Conservation (phyloP, 2,888 invertebrate species). For the Thymelicus sylvestris region DNA sequence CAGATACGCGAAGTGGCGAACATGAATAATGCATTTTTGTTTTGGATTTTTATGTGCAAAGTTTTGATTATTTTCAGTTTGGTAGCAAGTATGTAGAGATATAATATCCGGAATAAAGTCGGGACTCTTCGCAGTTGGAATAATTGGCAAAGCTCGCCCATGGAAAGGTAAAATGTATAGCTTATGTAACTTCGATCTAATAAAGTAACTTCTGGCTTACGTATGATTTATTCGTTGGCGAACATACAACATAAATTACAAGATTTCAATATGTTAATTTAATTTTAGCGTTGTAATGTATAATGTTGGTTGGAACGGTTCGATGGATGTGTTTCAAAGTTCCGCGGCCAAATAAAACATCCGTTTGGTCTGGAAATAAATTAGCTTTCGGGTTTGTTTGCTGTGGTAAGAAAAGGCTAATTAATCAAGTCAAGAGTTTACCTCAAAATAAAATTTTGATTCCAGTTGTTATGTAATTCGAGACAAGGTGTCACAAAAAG, state of each 20-base stretch:
- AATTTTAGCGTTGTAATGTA: conserved; percentile 22
- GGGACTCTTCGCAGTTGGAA: conserved; percentile 63
- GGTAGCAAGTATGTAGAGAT: conserved; percentile 71
- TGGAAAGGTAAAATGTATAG: conserved; percentile 54
- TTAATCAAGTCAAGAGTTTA: conserved; percentile 10
- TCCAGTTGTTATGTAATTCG: not conserved
- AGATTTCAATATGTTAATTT: conserved; percentile 31
- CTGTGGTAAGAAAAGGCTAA: conserved; percentile 1
- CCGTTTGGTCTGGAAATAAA: conserved; percentile 17
- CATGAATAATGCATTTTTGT: conserved; percentile 85
- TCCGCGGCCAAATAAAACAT: conserved; percentile 32
- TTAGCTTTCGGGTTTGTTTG: not conserved
- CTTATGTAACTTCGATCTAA: conserved; percentile 57
- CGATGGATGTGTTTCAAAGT: conserved; percentile 29
- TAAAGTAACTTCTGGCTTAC: conserved; percentile 63
- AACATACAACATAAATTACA: conserved; percentile 38
- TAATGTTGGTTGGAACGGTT: conserved; percentile 24
- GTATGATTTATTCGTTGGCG: conserved; percentile 48
- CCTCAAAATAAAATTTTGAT: not conserved
- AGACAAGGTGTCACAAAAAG: not conserved
- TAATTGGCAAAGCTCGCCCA: conserved; percentile 64
- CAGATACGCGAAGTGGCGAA: conserved; percentile 70
- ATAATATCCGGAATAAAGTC: conserved; percentile 58
- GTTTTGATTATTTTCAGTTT: conserved; percentile 85
- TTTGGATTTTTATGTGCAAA: conserved; percentile 85